phyloP scores from a whole-genome alignment of 2,113 vertebrate genomes.

The Egretta garzetta region DNA sequence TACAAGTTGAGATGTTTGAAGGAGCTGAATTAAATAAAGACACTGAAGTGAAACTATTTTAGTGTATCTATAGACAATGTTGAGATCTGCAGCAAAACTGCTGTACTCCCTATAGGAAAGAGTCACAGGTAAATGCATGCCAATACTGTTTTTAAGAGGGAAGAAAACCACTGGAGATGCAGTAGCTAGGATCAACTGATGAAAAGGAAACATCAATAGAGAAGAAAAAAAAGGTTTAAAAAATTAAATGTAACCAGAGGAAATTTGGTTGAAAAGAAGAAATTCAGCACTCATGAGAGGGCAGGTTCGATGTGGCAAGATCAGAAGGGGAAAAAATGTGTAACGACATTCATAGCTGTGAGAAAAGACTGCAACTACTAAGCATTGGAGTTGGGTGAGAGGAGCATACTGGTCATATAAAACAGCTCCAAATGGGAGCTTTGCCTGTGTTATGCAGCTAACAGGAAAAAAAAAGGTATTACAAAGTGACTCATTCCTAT shows the following conservation, averaged over 20 bases:
- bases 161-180: neutral
- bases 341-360: neutral
- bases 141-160: neutral
- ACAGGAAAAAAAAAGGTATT: neutral
- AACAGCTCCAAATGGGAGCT: neutral
- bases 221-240: neutral
- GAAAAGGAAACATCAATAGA: neutral
- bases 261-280: neutral
- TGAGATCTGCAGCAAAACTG: neutral
- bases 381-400: neutral
- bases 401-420: neutral
- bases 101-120: neutral
- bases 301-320: rapidly evolving
- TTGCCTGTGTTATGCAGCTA: neutral
- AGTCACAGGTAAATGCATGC: neutral
- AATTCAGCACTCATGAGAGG: neutral
- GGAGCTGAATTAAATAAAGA: neutral
- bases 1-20: neutral
- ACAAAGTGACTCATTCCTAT: neutral
- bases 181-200: neutral
- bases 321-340: neutral
- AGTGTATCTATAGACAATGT: neutral
- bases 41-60: neutral
- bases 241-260: neutral
- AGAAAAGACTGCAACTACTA: neutral